These are phyloP conservation scores for Meriones psammophilus DNA, from an alignment of 2,797 vertebrate genomes.

Conservation along the genomic window DNA sequence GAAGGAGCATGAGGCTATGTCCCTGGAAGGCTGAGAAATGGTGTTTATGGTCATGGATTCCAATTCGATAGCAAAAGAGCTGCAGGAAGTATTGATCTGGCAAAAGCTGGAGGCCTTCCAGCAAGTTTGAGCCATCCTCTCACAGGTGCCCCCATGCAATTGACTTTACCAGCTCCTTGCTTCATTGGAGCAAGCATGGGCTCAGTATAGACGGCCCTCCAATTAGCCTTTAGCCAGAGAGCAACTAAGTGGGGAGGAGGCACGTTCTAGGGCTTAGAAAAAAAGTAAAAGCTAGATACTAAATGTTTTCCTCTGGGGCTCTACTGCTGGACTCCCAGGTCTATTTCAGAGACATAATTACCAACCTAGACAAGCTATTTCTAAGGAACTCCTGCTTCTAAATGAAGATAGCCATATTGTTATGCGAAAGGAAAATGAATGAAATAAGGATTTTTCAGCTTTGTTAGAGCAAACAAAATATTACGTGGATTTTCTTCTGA, in stretches of 20 bases:
- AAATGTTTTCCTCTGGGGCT: background rate
- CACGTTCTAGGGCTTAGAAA: background rate
- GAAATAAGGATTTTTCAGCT: conserved; percentile 12
- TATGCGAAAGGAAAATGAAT: background rate
- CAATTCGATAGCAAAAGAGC: conserved; percentile 72
- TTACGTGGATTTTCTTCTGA: background rate
- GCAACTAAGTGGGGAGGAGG: background rate
- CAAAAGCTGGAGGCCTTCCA: conserved; percentile 60
- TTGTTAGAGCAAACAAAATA: conserved; percentile 48
- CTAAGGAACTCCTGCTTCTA: background rate
- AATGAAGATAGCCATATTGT: background rate
- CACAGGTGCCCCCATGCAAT: conserved; percentile 44
- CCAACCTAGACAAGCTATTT: background rate
- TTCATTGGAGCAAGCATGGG: background rate
- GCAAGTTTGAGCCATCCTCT: background rate
- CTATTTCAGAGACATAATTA: background rate
- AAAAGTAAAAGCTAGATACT: background rate
- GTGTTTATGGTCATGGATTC: conserved; percentile 79
- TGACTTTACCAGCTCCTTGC: conserved; percentile 54
- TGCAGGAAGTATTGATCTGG: conserved; percentile 80
- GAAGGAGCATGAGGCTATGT: conserved; percentile 4
- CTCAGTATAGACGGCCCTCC: background rate
- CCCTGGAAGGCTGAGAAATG: conserved; percentile 82
- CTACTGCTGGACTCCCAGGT: background rate
- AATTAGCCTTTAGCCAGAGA: background rate